phyloP scores from a whole-genome alignment of 1,140 invertebrate species.

The Drosophila littoralis region DNA sequence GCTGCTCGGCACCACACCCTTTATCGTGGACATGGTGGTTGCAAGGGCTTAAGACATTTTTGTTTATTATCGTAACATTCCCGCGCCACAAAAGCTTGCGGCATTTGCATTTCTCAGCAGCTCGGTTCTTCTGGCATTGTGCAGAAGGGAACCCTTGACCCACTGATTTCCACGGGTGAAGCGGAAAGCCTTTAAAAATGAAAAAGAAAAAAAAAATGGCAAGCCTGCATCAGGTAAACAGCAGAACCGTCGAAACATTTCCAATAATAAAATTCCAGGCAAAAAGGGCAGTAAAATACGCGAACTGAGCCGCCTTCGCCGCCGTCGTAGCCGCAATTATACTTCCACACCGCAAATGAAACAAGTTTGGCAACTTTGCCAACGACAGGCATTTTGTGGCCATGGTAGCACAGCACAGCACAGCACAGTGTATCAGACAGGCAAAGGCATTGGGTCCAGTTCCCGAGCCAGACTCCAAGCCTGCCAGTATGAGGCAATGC shows the following conservation, averaged over 20 bases:
- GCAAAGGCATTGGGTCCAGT: slow-evolving; percentile 22
- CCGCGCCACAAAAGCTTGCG: slow-evolving; percentile 26
- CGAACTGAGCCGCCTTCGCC: slow-evolving; percentile 21
- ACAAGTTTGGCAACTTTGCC: slow-evolving; percentile 80
- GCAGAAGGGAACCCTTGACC: slow-evolving; percentile 48
- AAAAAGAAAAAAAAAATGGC: slow-evolving; percentile 9
- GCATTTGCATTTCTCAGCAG: slow-evolving; percentile 27
- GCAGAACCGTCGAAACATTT: slow-evolving; percentile 68
- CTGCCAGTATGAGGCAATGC: slow-evolving; percentile 39
- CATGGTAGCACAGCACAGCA: slow-evolving; percentile 23
- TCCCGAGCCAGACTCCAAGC: slow-evolving; percentile 7
- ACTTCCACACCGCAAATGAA: slow-evolving; percentile 80
- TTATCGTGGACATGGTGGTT: not conserved
- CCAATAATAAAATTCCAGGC: slow-evolving; percentile 78
- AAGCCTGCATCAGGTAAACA: slow-evolving; percentile 27
- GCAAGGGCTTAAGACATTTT: slow-evolving; percentile 30
- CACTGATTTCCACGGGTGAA: slow-evolving; percentile 19
- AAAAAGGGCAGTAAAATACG: slow-evolving; percentile 56
- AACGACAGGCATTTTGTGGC: slow-evolving; percentile 76
- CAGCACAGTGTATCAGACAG: slow-evolving; percentile 5
- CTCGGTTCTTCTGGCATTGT: not conserved
- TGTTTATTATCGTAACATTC: slow-evolving; percentile 51
- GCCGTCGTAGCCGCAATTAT: slow-evolving; percentile 66
- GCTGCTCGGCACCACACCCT: not conserved
- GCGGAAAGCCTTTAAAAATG: slow-evolving; percentile 15